Evolutionary conservation across 2,797 vertebrate genomes (phyloP).

Genomic region (Labeo calbasu): DNA sequence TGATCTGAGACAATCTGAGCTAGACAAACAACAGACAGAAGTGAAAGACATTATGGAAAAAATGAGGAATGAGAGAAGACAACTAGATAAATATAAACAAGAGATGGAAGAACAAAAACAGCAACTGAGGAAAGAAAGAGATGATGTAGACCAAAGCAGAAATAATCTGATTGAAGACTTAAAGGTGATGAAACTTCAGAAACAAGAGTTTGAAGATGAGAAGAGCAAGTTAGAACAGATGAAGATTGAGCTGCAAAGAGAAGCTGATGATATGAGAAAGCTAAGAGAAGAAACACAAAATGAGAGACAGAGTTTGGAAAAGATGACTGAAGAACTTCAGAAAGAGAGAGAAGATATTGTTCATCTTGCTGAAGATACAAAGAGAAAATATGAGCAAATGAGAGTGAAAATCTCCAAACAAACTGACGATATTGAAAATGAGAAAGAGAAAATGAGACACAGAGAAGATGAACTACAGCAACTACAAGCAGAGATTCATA

Average conservation of each 20-base stretch:
- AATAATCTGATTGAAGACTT: neutral
- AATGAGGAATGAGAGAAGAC: neutral
- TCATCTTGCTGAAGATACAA: neutral
- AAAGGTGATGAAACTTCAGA: neutral
- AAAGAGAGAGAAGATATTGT: constrained; percentile 20
- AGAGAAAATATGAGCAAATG: neutral
- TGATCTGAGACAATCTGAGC: constrained; percentile 7
- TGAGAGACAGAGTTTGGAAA: constrained; percentile 22
- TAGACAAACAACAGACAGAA: constrained; percentile 5
- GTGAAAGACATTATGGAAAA: neutral
- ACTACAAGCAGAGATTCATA: neutral
- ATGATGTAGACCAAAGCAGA: neutral
- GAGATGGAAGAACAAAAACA: neutral
- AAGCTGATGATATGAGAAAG: neutral
- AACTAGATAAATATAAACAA: constrained; percentile 10
- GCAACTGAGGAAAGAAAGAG: neutral
- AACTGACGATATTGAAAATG: neutral
- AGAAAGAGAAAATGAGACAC: neutral
- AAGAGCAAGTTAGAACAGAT: constrained; percentile 1
- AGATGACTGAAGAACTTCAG: constrained; percentile 20
- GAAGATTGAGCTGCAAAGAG: neutral
- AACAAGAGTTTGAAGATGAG: neutral
- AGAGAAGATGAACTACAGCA: neutral
- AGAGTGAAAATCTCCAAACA: neutral
- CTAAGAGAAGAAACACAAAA: neutral